Conservation (phyloP, 1,140 invertebrate genomes). For the Dendroctonus ponderosae region DNA sequence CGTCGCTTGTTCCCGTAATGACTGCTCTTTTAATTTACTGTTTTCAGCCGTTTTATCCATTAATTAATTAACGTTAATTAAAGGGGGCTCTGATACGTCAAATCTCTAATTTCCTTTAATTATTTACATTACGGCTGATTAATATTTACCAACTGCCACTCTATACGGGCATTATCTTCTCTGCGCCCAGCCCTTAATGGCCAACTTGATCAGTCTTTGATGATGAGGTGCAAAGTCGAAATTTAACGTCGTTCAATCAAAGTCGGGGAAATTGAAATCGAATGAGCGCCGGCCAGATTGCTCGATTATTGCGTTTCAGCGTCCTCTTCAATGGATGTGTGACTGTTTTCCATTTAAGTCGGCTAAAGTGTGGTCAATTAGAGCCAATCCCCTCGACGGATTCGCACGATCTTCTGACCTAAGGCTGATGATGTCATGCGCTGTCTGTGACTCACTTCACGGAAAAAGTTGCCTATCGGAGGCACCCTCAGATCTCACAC, state of each 20-base stretch:
- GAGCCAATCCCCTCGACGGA: conserved; percentile 15
- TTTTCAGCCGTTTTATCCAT: conserved; percentile 37
- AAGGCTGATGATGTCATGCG: conserved; percentile 21
- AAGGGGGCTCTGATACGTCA: conserved; percentile 36
- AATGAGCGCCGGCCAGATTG: too few relatives aligned
- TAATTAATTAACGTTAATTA: conserved; percentile 38
- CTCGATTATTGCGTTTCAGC: too few relatives aligned
- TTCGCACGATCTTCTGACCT: conserved; percentile 21
- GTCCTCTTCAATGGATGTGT: conserved; percentile 20
- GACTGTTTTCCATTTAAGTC: conserved; percentile 18
- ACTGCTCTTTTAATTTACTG: conserved; percentile 35
- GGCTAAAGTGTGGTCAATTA: conserved; percentile 16
- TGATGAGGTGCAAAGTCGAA: too few relatives aligned
- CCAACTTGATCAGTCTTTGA: too few relatives aligned
- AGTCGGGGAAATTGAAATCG: too few relatives aligned
- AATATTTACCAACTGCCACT: conserved; percentile 21
- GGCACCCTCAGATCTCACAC: too few relatives aligned
- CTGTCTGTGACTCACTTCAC: background rate
- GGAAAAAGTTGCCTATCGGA: too few relatives aligned
- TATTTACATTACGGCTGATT: conserved; percentile 39
- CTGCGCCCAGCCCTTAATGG: background rate
- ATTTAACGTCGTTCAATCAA: too few relatives aligned
- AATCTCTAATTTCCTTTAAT: conserved; percentile 40
- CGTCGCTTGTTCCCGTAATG: conserved; percentile 4
- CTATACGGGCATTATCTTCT: conserved; percentile 26